Base-by-base conservation (phyloP, 1,140 invertebrate species). In the Eueides isabella region DNA sequence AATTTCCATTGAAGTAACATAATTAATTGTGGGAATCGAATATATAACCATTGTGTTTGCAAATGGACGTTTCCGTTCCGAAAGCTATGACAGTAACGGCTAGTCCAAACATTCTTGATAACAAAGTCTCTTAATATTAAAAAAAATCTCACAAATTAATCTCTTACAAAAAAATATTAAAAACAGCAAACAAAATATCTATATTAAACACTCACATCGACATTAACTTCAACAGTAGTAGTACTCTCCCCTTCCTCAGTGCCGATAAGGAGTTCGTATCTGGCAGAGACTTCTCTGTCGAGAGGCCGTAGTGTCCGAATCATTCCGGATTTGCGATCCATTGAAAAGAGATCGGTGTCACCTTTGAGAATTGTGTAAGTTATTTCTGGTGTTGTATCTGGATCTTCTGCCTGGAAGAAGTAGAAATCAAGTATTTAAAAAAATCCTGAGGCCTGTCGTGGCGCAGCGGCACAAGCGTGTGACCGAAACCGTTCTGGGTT, bases 331-430 rank as follows among this genome's bases (percentile, higher is more conserved):
- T 95, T 95, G 3, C 97, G 94, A 73, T 98, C 97, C 44, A 98
- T 97, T 71, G 95, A 95, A 87, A 98, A 98, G 14, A 98, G 92
- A 29, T 97, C 96, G 0, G 95, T 96, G 35, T 94, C 93, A 0
- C 97, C 97, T 92, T 97, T 96, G 61, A 96, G 95, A 31, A 99
- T 96, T 1, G 95, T 95, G 85, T 98, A 99, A 0, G 97, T 98
- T 30, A 98, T 96, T 83, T 96, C 95, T 71, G 96, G 96, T 29
- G 94, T 94, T 2, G 96, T 96, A 78, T 98, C 97, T 23, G 96
- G 96, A 94, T 98, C 97, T 67, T 90, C 85, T 0, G 94, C 94
- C 86, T 94, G 78, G 14, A 66, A 41, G n/a, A 6, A n/a, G n/a
- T 38, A 38, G 35, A 38, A 38, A 16, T 38, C 16, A 14, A 38